These are phyloP conservation scores for Amia ocellicauda DNA, from an alignment of 2,113 vertebrate genomes.

Conservation along the genomic window DNA sequence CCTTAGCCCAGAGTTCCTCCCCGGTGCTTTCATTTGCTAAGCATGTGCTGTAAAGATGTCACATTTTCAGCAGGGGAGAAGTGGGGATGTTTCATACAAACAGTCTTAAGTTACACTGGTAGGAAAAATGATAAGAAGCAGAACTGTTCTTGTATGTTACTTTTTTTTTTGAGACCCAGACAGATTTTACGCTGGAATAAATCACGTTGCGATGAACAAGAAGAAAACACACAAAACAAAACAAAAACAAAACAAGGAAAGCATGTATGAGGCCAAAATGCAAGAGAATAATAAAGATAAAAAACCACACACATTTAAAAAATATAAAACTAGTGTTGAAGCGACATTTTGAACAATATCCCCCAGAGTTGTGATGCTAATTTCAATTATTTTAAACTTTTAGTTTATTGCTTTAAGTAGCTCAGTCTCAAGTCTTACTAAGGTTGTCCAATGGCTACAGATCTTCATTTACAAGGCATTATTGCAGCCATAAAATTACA, in stretches of 20 bases:
- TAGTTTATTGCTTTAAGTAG: too few species aligned
- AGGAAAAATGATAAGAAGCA: conserved; percentile 37
- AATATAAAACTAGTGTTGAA: too few species aligned
- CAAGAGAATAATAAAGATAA: too few species aligned
- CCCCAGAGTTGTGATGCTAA: too few species aligned
- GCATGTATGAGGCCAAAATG: not conserved
- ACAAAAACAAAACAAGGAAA: too few species aligned
- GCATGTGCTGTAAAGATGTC: conserved; percentile 78
- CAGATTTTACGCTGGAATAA: conserved; percentile 39
- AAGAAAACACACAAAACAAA: not conserved
- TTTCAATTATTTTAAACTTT: too few species aligned
- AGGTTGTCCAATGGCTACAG: too few species aligned
- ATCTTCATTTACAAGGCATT: too few species aligned
- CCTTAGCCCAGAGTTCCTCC: conserved; percentile 45
- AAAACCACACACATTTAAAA: too few species aligned
- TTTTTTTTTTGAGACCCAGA: conserved; percentile 33
- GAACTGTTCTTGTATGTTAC: conserved; percentile 32
- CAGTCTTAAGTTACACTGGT: conserved; percentile 51
- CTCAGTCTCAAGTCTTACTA: too few species aligned
- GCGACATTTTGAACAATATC: too few species aligned
- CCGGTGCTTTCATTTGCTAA: conserved; percentile 57
- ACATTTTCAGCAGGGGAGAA: conserved; percentile 59
- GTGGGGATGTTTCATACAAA: conserved; percentile 58
- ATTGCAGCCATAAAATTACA: too few species aligned
- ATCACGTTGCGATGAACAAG: conserved; percentile 15